Evolutionary conservation across 2,113 vertebrate genomes (phyloP), one percentile per base, ranked within the genome.

Genomic region (Ahaetulla prasina): DNA sequence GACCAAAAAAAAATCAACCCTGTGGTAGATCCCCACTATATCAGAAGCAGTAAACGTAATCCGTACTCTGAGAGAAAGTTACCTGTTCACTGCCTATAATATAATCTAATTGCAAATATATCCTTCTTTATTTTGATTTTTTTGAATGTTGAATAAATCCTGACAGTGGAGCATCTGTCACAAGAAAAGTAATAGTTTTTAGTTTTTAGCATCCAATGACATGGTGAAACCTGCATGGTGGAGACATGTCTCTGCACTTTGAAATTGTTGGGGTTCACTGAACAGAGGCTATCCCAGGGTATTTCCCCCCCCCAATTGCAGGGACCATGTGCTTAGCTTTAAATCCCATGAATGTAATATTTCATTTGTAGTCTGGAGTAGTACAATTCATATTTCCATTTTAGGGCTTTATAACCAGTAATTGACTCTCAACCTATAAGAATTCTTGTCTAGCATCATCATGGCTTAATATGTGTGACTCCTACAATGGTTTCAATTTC

Each of bases 361-460:
- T 90, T 6, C 14, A 16, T 86, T 35, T 60, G 68, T 7, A 54
- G 12, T 53, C 12, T 85, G 50, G 23, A 54, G 11, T 85, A 39
- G 39, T 57, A 85, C 52, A 91, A 22, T 57, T 25, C 9, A 49
- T 14, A 12, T 30, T 49, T 18, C 39, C 94, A 95, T 93, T 94
- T 93, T 95, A 93, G 93, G 95, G 94, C 93, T 0, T 93, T 95
- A 92, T 93, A 68, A 80, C 90, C 92, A n/a, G 45, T 85, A 90
- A 91, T 93, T 30, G 23, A 50, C n/a, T 39, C 86, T 54, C n/a
- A 90, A 89, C 89, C 25, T 20, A 35, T 88, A 90, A 91, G 8
- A 7, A 23, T 88, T 86, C 55, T 68, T 30, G 49, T 85, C 43
- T 90, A 45, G 0, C 0, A 52, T 35, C 85, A 91, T 94, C 91